A percentile compares a stretch with the other conserved stretches of the same genome.
Conservation (phyloP, 2,888 invertebrate species). For the Suillia variegata region DNA sequence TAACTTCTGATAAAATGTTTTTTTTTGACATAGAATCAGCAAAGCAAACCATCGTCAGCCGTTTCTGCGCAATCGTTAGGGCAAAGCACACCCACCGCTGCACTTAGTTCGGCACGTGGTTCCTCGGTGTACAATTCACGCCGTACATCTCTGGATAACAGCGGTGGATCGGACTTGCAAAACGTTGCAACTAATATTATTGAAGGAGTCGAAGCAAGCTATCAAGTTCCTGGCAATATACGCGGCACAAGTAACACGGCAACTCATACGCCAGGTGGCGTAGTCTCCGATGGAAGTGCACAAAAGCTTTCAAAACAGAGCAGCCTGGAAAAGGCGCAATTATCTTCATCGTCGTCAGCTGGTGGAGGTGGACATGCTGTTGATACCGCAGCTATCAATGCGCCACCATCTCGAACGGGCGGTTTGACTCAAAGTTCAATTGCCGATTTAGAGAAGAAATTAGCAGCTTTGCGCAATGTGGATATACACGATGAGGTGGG, state of each 20-base stretch:
- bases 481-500: conserved; percentile 48
- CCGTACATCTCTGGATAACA: conserved; percentile 57
- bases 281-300: conserved; percentile 18
- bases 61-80: conserved; percentile 33
- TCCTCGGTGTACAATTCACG: conserved; percentile 59
- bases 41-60: neutral
- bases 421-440: conserved; percentile 52
- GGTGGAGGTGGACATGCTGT: conserved; percentile 34
- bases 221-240: conserved; percentile 21
- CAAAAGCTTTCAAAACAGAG: conserved; percentile 50
- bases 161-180: conserved; percentile 50
- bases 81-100: conserved; percentile 50
- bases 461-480: conserved; percentile 63
- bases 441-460: conserved; percentile 66
- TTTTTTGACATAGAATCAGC: too few relatives aligned
- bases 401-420: too few relatives aligned
- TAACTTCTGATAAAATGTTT: too few relatives aligned
- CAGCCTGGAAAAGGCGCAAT: conserved; percentile 48
- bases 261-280: conserved; percentile 34
- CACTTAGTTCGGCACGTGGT: conserved; percentile 46
- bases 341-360: conserved; percentile 23
- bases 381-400: conserved; percentile 20
- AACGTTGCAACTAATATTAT: conserved; percentile 45
- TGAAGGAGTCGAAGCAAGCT: conserved; percentile 37
- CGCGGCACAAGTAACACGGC: conserved; percentile 27